Conservation (phyloP, 2,888 invertebrate genomes). For the Chymomyza caudatula region DNA sequence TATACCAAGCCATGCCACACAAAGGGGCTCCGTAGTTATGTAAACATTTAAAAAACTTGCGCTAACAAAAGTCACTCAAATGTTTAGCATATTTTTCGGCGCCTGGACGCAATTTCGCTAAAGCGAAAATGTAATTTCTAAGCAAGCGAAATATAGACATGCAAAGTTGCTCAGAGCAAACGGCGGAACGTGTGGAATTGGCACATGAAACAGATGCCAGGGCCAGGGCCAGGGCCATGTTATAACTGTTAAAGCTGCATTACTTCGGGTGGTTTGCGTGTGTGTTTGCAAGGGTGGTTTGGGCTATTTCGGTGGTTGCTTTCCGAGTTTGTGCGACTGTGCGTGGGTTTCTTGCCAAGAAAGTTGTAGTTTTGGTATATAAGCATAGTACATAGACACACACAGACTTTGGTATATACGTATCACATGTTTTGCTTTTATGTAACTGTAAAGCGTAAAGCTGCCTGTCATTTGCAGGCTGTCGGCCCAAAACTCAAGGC, state of each 20-base stretch:
- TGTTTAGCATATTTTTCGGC: conserved; percentile 56
- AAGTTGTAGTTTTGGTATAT: conserved; percentile 30
- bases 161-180: not conserved
- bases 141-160: conserved; percentile 22
- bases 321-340: conserved; percentile 38
- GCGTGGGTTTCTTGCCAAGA: conserved; percentile 62
- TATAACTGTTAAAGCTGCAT: not conserved
- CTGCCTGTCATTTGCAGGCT: conserved; percentile 62
- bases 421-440: conserved; percentile 66
- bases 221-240: not conserved
- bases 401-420: conserved; percentile 30
- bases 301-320: conserved; percentile 54
- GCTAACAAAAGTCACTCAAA: conserved; percentile 38
- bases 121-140: not conserved
- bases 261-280: not conserved
- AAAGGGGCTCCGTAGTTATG: conserved; percentile 8
- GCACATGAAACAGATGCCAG: conserved; percentile 6
- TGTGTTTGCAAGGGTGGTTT: conserved; percentile 12
- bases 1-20: no score
- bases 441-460: conserved; percentile 55
- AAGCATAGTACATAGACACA: conserved; percentile 15
- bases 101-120: conserved; percentile 21
- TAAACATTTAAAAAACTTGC: conserved; percentile 14
- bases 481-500: conserved; percentile 17
- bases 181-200: conserved; percentile 18